Evolutionary conservation across 2,113 vertebrate genomes (phyloP), one percentile per base, ranked within the genome.

Genomic region (Perccottus glenii): DNA sequence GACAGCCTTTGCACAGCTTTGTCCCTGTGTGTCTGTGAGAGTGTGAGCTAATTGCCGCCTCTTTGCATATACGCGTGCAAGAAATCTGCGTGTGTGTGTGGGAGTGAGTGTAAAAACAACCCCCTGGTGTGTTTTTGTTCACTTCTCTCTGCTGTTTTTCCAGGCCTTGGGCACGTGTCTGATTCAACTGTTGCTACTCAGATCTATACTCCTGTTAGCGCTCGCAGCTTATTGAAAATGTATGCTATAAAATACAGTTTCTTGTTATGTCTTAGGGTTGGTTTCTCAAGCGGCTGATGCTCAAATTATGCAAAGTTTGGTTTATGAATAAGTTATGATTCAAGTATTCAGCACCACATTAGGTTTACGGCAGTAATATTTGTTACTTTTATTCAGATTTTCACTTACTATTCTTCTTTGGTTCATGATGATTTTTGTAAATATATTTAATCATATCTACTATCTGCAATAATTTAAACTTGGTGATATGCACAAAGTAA

Each of bases 41-140:
- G 38, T 70, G 63, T 56, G 78, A 75, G 57, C 55, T 77, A 58
- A 73, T 62, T 78, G 66, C 45, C 67, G 71, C 67, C 61, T 67
- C 63, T 6, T 1, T 47, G 63, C 60, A 2, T 59, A 64, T 40
- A 56, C 0, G 56, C 46, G 40, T 10, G 60, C 8, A 14, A n/a
- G 60, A 11, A 27, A 16, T 16, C 7, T 56, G 58, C 38, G 36
- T 62, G 61, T 48, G 27, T 65, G 11, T 51, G 62, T 61, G 64
- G 76, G 50, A 67, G 59, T 60, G 78, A 60, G 53, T 75, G 82
- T 49, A 72, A 67, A 47, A 60, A 67, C 14, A 15, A 4, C 55
- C 72, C 58, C 71, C 61, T 5, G 11, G n/a, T 67, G 77, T 74
- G 61, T 70, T 81, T 80, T 75, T 82, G 64, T 75, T 76, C 68